Conservation (phyloP, 2,888 invertebrate genomes). For the Drosophila atripex region DNA sequence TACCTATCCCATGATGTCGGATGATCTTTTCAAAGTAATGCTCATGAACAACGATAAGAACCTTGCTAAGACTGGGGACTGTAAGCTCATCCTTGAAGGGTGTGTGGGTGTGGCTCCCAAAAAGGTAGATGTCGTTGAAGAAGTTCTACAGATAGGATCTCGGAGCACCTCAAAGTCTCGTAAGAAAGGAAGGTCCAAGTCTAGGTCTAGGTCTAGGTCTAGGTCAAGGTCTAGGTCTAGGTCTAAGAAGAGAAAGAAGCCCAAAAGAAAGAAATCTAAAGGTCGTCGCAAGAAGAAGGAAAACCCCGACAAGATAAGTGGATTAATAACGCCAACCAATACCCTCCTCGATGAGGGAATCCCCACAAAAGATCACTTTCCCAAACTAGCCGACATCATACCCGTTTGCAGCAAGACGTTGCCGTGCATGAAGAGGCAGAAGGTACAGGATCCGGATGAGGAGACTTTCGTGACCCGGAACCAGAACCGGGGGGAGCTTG, state of each 20-base stretch:
- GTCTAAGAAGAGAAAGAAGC: neutral
- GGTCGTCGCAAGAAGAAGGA: too few species aligned
- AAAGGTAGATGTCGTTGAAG: too few species aligned
- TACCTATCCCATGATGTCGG: neutral
- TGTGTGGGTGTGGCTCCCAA: too few species aligned
- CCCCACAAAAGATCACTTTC: neutral
- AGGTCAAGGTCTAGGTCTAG: too few species aligned
- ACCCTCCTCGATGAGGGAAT: neutral
- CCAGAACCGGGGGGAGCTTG: neutral
- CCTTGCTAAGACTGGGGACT: conserved; percentile 6
- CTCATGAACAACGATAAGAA: neutral
- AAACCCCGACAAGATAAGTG: neutral
- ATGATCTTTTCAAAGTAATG: conserved; percentile 7
- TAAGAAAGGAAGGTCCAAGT: too few species aligned
- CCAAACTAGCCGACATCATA: conserved; percentile 10
- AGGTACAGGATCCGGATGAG: fast-evolving
- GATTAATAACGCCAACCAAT: neutral
- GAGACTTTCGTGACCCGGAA: conserved; percentile 1
- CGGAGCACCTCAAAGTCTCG: too few species aligned
- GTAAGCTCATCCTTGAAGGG: neutral
- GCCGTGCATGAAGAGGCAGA: neutral
- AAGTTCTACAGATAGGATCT: too few species aligned
- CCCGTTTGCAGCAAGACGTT: conserved; percentile 6
- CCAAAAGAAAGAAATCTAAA: neutral
- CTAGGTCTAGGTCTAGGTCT: too few species aligned